A percentile compares a stretch with the other conserved stretches of the same genome.
Evolutionary conservation across 2,888 invertebrate species (phyloP).

Genomic region (Phalera bucephala): DNA sequence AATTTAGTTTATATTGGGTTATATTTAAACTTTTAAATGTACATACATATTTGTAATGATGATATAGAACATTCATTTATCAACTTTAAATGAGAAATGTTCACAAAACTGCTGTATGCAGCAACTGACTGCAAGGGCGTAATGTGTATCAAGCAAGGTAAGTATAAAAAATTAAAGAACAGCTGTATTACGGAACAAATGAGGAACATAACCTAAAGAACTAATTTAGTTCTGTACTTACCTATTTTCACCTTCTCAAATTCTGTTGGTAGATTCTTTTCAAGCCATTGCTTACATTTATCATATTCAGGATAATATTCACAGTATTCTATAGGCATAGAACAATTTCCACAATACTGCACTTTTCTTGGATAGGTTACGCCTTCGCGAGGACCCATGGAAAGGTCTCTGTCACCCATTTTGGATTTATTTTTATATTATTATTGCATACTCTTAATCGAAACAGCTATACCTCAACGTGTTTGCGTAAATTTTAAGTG

Average conservation of each 20-base stretch:
- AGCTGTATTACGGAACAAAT: background rate
- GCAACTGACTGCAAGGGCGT: too few relatives aligned
- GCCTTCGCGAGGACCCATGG: slow-evolving; percentile 87
- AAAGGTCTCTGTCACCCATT: slow-evolving; percentile 84
- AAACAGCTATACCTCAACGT: too few relatives aligned
- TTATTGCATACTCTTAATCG: slow-evolving; percentile 31
- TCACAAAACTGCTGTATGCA: too few relatives aligned
- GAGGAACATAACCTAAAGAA: slow-evolving; percentile 28
- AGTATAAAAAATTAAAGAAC: too few relatives aligned
- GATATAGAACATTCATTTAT: too few relatives aligned
- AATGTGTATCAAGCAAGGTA: too few relatives aligned
- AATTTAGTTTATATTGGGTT: too few relatives aligned
- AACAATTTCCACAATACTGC: slow-evolving; percentile 96
- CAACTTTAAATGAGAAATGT: too few relatives aligned
- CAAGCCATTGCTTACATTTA: slow-evolving; percentile 98
- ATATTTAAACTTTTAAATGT: too few relatives aligned
- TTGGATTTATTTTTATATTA: slow-evolving; percentile 32
- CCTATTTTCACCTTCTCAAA: slow-evolving; percentile 94
- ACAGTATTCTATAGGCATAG: slow-evolving; percentile 98
- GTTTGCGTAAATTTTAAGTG: too few relatives aligned
- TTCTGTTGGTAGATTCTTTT: slow-evolving; percentile 95
- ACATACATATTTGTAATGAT: too few relatives aligned
- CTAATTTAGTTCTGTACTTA: slow-evolving; percentile 40
- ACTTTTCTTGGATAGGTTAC: slow-evolving; percentile 92
- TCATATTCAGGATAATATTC: slow-evolving; percentile 99